These are phyloP conservation scores for Mycalesis mineus DNA, from an alignment of 2,888 invertebrate genomes.

Conservation along the genomic window DNA sequence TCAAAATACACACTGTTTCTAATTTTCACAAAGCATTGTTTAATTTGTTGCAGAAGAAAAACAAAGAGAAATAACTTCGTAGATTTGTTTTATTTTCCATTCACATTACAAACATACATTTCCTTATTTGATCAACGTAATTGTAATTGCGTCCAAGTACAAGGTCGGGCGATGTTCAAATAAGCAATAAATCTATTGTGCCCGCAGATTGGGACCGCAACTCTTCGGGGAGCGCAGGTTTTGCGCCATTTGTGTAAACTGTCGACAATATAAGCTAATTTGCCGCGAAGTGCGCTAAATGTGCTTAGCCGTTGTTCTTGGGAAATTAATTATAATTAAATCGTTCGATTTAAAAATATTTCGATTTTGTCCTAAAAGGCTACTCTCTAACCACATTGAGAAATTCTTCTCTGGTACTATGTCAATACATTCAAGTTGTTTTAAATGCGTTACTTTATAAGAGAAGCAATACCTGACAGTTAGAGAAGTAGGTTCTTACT, in stretches of 20 bases:
- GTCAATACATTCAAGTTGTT: no score
- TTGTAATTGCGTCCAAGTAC: conserved; percentile 20
- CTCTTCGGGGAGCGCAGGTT: conserved; percentile 20
- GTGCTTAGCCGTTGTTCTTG: not conserved
- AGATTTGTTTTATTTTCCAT: no score
- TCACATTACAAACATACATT: not conserved
- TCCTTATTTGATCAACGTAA: conserved; percentile 19
- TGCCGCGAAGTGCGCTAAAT: not conserved
- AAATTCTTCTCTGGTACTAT: no score
- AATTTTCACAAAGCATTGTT: no score
- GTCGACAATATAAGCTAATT: not conserved
- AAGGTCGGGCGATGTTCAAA: conserved; percentile 19
- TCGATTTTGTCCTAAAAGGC: not conserved
- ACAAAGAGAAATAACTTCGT: no score
- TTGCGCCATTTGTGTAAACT: conserved; percentile 7
- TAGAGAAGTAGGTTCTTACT: no score
- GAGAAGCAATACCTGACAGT: no score
- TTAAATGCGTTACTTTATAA: no score
- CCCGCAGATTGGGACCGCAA: conserved; percentile 21
- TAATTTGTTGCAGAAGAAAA: no score
- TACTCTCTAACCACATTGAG: no score
- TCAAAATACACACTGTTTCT: no score
- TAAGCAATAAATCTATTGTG: conserved; percentile 26
- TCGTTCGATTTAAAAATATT: not conserved
- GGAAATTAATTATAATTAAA: not conserved